A percentile compares a stretch with the other conserved stretches of the same genome.
Evolutionary conservation across 2,888 invertebrate species (phyloP).

Genomic region (Autographa gamma): DNA sequence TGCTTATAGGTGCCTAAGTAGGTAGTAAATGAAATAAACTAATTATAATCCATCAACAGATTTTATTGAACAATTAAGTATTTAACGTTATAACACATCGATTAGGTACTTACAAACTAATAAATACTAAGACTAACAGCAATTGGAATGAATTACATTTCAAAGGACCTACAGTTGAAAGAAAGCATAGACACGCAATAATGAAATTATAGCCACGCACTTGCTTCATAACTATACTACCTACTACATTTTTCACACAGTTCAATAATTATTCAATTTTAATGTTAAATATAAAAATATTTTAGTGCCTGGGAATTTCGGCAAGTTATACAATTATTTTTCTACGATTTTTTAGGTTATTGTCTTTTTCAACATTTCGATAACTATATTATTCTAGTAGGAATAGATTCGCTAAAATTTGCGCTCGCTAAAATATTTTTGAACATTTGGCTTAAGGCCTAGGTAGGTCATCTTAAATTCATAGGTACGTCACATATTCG

Average conservation of each 20-base stretch:
- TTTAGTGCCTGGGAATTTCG: neutral
- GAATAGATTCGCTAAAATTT: neutral
- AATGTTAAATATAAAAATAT: neutral
- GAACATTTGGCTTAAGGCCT: too few species aligned
- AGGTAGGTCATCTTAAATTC: too few species aligned
- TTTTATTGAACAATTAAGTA: slow-evolving; percentile 62
- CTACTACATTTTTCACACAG: neutral
- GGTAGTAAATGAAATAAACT: slow-evolving; percentile 10
- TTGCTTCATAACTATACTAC: neutral
- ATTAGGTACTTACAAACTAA: slow-evolving; percentile 34
- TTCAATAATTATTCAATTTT: neutral
- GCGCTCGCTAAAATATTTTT: neutral
- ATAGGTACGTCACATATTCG: too few species aligned
- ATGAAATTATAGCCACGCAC: neutral
- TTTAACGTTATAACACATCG: slow-evolving; percentile 53
- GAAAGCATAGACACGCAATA: neutral
- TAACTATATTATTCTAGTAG: neutral
- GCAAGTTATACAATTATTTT: neutral
- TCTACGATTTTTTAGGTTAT: neutral
- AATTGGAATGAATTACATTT: slow-evolving; percentile 41
- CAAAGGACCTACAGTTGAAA: neutral
- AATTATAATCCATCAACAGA: slow-evolving; percentile 49
- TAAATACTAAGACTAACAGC: slow-evolving; percentile 14
- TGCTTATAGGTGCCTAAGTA: neutral
- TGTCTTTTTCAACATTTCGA: neutral